Base-by-base conservation (phyloP, 2,888 invertebrate genomes). In the Nezara viridula region DNA sequence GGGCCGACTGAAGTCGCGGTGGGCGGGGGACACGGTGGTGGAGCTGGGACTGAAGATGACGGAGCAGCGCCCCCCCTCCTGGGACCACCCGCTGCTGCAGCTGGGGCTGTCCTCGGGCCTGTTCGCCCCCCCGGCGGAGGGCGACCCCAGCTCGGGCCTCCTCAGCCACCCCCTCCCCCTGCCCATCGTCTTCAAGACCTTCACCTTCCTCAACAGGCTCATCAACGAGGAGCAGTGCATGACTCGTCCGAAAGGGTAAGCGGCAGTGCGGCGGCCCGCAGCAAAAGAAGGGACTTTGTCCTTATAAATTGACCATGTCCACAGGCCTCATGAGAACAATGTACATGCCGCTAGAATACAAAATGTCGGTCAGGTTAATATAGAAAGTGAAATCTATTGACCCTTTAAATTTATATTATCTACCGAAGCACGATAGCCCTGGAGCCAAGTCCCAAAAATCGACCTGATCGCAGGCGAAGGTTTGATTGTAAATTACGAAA, bases 11-110 rank as follows among this genome's bases (percentile, higher is more conserved):
- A 81, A 52, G 73, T 88, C 88, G 16, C 49, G 27, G 0, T 88
- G 88, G 88, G 81, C 85, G 7, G 88, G 52, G 21, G 88, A 88
- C 81, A 85, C 88, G 1, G 88, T 88, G 50, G 88, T 88, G 21
- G 88, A 88, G 73, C 88, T 88, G 16, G 88, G 88, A 3, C 49
- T 52, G 14, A 52, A 81, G 37, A n/a, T 49, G 32, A 1, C 24
- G 9, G n/a, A 40, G 50, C 21, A n/a, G 27, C 6, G 40, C 0
- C 49, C 37, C 19, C 37, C 77, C 16, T 24, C 24, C 27, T 88
- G 88, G 88, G 66, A 85, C 49, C 81, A 88, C n/a, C 88, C 88
- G 4, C 52, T 88, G 7, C 24, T 88, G 16, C 37, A 32, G 21
- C n/a, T 47, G 10, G 88, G 88, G 44, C 49, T 88, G 44, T 66